Evolutionary conservation across 2,888 invertebrate species (phyloP).

Genomic region (Drosophila stalkeri): DNA sequence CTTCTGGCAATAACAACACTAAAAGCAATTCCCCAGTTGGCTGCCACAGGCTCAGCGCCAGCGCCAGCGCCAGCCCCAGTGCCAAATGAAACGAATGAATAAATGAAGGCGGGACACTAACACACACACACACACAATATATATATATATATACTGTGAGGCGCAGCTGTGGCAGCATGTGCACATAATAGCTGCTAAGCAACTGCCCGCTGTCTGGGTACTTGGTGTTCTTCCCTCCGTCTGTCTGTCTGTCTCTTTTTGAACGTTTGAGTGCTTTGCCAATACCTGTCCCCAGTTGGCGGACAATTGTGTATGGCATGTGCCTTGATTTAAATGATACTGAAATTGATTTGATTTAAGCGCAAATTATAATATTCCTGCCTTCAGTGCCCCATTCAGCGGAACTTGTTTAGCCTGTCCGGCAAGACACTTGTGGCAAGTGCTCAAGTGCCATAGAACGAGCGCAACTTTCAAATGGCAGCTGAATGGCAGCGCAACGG

Average conservation of each 20-base stretch:
- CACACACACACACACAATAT: constrained; percentile 36
- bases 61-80: constrained; percentile 24
- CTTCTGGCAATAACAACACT: constrained; percentile 52
- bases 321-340: constrained; percentile 75
- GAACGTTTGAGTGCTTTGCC: constrained; percentile 66
- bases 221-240: constrained; percentile 8
- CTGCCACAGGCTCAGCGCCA: constrained; percentile 33
- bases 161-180: constrained; percentile 60
- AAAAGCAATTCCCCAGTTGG: constrained; percentile 62
- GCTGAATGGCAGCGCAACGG: constrained; percentile 51
- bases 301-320: constrained; percentile 29
- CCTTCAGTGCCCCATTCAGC: constrained; percentile 22
- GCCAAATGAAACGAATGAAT: constrained; percentile 67
- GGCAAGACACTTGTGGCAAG: constrained; percentile 41
- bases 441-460: constrained; percentile 50
- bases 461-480: constrained; percentile 70
- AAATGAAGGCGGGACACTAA: constrained; percentile 61
- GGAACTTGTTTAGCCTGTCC: constrained; percentile 19
- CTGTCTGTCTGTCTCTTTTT: constrained; percentile 7
- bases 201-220: constrained; percentile 46
- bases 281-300: constrained; percentile 72
- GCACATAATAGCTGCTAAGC: constrained; percentile 81
- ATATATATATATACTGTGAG: constrained; percentile 35
- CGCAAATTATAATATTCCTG: constrained; percentile 72
- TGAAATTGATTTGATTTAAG: constrained; percentile 79